These are phyloP conservation scores for Solen grandis DNA, from an alignment of 1,140 invertebrate genomes.

Conservation along the genomic window DNA sequence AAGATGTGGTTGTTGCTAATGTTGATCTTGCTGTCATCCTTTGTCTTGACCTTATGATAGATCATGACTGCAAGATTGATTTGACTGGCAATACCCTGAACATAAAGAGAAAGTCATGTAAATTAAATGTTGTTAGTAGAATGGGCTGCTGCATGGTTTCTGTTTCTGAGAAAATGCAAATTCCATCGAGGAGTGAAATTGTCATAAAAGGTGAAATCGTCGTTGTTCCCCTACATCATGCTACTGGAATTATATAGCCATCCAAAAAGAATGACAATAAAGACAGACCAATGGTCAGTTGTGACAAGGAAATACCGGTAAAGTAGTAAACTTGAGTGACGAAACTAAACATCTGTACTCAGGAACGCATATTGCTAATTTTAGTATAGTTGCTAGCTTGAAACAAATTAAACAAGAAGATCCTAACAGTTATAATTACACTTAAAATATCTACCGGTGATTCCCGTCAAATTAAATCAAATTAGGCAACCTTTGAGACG, in stretches of 20 bases:
- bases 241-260: neutral
- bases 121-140: too few relatives aligned
- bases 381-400: neutral
- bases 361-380: neutral
- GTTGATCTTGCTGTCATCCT: too few relatives aligned
- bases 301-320: neutral
- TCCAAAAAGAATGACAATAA: neutral
- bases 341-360: neutral
- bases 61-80: too few relatives aligned
- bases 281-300: neutral
- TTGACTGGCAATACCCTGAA: neutral
- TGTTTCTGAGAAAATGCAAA: neutral
- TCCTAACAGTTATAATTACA: neutral
- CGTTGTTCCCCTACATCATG: neutral
- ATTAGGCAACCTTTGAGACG: neutral
- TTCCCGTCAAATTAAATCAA: constrained; percentile 2
- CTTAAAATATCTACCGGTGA: neutral
- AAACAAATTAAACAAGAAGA: neutral
- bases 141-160: neutral
- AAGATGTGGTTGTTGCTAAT: too few relatives aligned
- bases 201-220: neutral
- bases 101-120: neutral
- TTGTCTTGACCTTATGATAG: too few relatives aligned
- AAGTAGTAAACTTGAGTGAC: neutral
- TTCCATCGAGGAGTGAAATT: constrained; percentile 6